Percentiles rank a stretch among this genome's conserved stretches.
These are phyloP conservation scores for Agrenia bidenticulata DNA, from an alignment of 2,888 invertebrate species.

Conservation along the genomic window DNA sequence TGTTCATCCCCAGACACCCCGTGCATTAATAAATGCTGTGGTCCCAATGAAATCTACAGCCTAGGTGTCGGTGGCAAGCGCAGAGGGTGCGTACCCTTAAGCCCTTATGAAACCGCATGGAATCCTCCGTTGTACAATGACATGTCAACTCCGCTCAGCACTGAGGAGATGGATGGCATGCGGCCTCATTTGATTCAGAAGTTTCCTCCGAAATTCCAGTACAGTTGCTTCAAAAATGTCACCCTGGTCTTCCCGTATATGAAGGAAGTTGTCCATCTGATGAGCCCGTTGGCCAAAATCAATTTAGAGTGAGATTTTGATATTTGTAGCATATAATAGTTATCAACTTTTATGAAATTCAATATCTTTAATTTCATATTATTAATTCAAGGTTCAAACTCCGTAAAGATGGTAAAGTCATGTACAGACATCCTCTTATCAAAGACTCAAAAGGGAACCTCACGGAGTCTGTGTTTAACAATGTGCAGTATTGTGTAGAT, in stretches of 20 bases:
- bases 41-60: slow-evolving; percentile 40
- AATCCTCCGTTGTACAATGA: slow-evolving; percentile 32
- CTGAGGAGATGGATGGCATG: slow-evolving; percentile 25
- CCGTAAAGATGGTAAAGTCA: slow-evolving; percentile 39
- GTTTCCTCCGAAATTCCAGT: slow-evolving; percentile 45
- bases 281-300: slow-evolving; percentile 43
- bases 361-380: too few species aligned
- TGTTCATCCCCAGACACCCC: slow-evolving; percentile 36
- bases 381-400: slow-evolving; percentile 36
- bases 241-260: slow-evolving; percentile 42
- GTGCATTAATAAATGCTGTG: slow-evolving; percentile 42
- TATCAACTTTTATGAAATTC: too few species aligned
- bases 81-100: slow-evolving; percentile 35
- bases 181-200: slow-evolving; percentile 39
- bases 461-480: slow-evolving; percentile 40
- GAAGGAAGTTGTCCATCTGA: slow-evolving; percentile 35
- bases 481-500: slow-evolving; percentile 39
- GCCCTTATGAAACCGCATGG: slow-evolving; percentile 25
- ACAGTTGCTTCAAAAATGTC: slow-evolving; percentile 41
- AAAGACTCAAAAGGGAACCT: slow-evolving; percentile 25
- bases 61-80: slow-evolving; percentile 32
- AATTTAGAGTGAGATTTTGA: slow-evolving; percentile 43
- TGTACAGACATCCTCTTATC: slow-evolving; percentile 40
- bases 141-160: slow-evolving; percentile 23
- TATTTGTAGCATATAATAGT: too few species aligned